Evolutionary conservation across 2,797 vertebrate species (phyloP).

Genomic region (Sitta carolinensis): DNA sequence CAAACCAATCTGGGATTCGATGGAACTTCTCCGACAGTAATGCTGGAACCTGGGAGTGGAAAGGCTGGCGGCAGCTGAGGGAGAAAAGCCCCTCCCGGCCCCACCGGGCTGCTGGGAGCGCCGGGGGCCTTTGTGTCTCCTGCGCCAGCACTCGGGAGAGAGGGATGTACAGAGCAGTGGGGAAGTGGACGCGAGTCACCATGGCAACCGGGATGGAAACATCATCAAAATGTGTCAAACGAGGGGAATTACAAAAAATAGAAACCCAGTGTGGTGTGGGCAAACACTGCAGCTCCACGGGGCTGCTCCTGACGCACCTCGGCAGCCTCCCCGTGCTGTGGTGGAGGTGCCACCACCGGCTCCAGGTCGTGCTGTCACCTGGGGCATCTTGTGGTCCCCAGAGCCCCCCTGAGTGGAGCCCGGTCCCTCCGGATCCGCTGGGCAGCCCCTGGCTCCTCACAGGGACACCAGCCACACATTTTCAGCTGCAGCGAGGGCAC

Average conservation of each 20-base stretch:
- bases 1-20: fast-evolving
- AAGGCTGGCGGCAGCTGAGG: neutral
- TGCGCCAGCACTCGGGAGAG: neutral
- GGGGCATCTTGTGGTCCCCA: fast-evolving
- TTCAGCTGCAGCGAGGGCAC: fast-evolving
- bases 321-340: neutral
- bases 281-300: neutral
- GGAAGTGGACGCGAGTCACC: neutral
- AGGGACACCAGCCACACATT: fast-evolving
- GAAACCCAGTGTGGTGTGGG: neutral
- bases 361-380: fast-evolving
- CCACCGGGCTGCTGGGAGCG: neutral
- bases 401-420: fast-evolving
- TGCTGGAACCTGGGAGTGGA: neutral
- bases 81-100: neutral
- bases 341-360: fast-evolving
- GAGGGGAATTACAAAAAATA: neutral
- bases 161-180: neutral
- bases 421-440: fast-evolving
- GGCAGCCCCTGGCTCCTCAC: neutral
- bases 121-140: neutral
- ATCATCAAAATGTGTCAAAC: neutral
- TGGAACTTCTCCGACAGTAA: neutral
- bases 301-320: neutral
- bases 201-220: neutral